phyloP scores from a whole-genome alignment of 2,797 vertebrate species.

The Limnodromus scolopaceus region DNA sequence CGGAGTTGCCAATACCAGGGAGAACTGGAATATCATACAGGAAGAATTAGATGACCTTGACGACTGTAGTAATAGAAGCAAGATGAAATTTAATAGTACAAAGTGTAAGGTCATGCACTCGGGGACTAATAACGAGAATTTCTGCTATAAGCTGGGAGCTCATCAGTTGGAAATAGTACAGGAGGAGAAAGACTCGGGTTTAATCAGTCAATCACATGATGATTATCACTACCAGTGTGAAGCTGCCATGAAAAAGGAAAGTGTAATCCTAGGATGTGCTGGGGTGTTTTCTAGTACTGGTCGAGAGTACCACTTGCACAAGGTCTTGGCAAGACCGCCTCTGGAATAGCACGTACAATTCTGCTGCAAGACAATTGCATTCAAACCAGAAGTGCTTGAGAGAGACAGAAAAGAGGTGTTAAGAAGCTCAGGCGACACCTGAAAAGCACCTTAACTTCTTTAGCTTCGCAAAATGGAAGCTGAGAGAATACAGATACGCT shows the following conservation, averaged over 20 bases:
- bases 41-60: slow-evolving; percentile 63
- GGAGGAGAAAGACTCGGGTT: slow-evolving; percentile 51
- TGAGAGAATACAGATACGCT: neutral
- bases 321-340: neutral
- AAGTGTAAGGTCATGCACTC: slow-evolving; percentile 66
- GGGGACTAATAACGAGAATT: slow-evolving; percentile 58
- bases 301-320: neutral
- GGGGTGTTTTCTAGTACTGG: neutral
- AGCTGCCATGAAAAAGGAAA: slow-evolving; percentile 19
- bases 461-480: neutral
- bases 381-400: neutral
- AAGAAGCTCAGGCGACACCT: neutral
- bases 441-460: neutral
- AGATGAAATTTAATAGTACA: slow-evolving; percentile 67
- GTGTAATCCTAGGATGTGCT: neutral
- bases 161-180: slow-evolving; percentile 64
- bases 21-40: slow-evolving; percentile 44
- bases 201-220: slow-evolving; percentile 63
- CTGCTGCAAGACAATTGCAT: neutral
- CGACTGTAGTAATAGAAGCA: slow-evolving; percentile 53
- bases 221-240: slow-evolving; percentile 42
- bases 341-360: neutral
- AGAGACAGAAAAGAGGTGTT: neutral
- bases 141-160: slow-evolving; percentile 63
- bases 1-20: neutral